Evolutionary conservation across 2,797 vertebrate species (phyloP).

Genomic region (Anableps anableps): DNA sequence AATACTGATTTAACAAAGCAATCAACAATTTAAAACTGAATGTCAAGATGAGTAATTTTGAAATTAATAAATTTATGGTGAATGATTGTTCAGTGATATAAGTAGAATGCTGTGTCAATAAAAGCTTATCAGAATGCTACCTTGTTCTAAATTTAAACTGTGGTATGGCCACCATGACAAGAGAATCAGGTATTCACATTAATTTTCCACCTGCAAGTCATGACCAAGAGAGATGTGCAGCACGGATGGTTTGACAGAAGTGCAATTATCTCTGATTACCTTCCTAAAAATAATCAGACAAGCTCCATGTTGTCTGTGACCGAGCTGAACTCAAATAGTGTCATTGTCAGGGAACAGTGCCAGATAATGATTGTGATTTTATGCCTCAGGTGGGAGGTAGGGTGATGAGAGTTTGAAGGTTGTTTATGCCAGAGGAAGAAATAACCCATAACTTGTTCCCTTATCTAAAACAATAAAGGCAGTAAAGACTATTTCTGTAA

Average conservation of each 20-base stretch:
- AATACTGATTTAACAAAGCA: not conserved
- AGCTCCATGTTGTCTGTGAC: slow-evolving; percentile 65
- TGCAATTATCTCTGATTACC: slow-evolving; percentile 71
- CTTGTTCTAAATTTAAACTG: slow-evolving; percentile 8
- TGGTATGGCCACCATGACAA: slow-evolving; percentile 29
- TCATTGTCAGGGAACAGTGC: slow-evolving; percentile 56
- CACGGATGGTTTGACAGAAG: slow-evolving; percentile 56
- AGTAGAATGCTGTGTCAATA: slow-evolving; percentile 1
- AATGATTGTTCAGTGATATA: not conserved
- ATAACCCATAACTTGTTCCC: not conserved
- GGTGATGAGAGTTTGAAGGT: not conserved
- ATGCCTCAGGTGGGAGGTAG: slow-evolving; percentile 30
- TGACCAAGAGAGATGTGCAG: slow-evolving; percentile 56
- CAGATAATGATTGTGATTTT: slow-evolving; percentile 57
- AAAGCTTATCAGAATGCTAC: not conserved
- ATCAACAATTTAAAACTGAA: not conserved
- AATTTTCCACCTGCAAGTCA: slow-evolving; percentile 48
- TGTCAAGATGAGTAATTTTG: not conserved
- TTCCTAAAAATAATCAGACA: slow-evolving; percentile 72
- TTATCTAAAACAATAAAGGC: not conserved
- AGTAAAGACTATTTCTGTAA: not conserved
- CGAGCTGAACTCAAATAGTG: slow-evolving; percentile 61
- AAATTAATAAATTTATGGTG: not conserved
- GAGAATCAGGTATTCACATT: slow-evolving; percentile 39
- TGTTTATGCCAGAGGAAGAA: not conserved